Base-by-base conservation (phyloP, 1,140 invertebrate species). In the Drosophila lacteicornis region DNA sequence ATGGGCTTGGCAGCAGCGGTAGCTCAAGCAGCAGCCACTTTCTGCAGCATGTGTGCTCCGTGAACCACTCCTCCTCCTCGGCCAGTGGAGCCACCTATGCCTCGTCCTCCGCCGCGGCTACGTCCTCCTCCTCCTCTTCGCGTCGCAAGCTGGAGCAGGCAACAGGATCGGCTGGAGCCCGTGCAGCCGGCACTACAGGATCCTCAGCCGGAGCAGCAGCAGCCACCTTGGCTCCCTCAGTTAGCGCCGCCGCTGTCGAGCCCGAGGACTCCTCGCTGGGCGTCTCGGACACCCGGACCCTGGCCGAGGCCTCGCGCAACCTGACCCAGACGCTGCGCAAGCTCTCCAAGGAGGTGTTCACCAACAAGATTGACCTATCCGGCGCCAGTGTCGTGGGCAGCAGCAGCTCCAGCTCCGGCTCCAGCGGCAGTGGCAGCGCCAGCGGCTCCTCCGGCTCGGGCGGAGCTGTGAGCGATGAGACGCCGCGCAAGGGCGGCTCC, bases 321-420 rank as follows among this genome's bases (percentile, higher is more conserved):
- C 94, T 98, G 22, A 98, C 97, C 43, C 97, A 98, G 92, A 98
- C 98, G 22, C 93, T 99, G 17, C 96, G 97, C 90, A 97, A 98
- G 92, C 94, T 99, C 53, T 98, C 97, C 19, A 97, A 97, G 75
- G 97, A 98, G 94, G 97, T 98, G 57, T 94, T 97, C 73, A 96
- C 95, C 71, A 94, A 94, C 62, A 95, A 94, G 80, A 94, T 94
- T 70, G 94, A 95, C 91, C 82, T 94, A 67, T 93, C 93, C 63
- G 81, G 83, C 9, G 75, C 75, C 40, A 55, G 50, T n/a, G 51
- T 63, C 11, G 33, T 66, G 12, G 53, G 50, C n/a, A 59, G 63
- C 76, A 94, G 71, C 71, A 93, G 94, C 42, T 96, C 96, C 63
- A 97, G 97, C 60, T 45, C 36, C 30, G 9, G 53, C 55, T 45